Conservation (phyloP, 1,140 invertebrate species). For the Aphis gossypii region DNA sequence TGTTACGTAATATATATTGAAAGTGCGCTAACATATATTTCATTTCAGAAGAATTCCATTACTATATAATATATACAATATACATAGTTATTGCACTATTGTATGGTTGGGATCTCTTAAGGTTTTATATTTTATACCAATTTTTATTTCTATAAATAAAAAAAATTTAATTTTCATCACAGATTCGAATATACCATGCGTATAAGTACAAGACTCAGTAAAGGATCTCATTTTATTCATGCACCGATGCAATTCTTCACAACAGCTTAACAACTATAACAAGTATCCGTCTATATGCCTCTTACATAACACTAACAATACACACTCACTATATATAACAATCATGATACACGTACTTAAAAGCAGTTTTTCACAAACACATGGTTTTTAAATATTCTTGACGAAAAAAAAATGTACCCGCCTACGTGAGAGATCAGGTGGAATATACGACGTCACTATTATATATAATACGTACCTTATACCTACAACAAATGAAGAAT, state of each 20-base stretch:
- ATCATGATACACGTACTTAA: slow-evolving; percentile 33
- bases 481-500: neutral
- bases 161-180: slow-evolving; percentile 3
- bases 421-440: slow-evolving; percentile 29
- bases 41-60: neutral
- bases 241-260: slow-evolving; percentile 30
- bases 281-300: slow-evolving; percentile 11
- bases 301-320: slow-evolving; percentile 33
- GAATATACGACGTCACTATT: neutral
- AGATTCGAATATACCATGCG: neutral
- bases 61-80: neutral
- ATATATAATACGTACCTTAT: neutral
- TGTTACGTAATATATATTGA: neutral
- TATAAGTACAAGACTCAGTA: neutral
- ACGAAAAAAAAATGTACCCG: neutral
- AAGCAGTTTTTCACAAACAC: slow-evolving; percentile 11
- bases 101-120: neutral
- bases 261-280: slow-evolving; percentile 42
- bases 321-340: slow-evolving; percentile 25
- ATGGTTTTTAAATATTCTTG: slow-evolving; percentile 24
- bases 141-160: neutral
- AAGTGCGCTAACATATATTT: neutral
- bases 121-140: slow-evolving; percentile 9
- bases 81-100: neutral
- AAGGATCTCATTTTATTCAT: slow-evolving; percentile 29